These are phyloP conservation scores for Clarias pachynema DNA, from an alignment of 2,797 vertebrate species.

Conservation along the genomic window DNA sequence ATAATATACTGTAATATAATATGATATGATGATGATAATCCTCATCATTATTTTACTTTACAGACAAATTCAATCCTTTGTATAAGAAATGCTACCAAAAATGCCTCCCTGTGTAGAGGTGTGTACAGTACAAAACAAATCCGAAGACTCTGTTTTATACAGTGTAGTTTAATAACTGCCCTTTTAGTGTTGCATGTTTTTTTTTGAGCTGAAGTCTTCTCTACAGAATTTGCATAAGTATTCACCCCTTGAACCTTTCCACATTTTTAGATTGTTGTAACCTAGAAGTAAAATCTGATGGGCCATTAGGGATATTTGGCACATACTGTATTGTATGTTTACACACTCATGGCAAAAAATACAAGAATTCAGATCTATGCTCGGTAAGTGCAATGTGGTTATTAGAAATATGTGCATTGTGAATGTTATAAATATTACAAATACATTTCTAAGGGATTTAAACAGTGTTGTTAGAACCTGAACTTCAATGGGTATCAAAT, in stretches of 20 bases:
- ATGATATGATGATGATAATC: neutral
- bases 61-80: neutral
- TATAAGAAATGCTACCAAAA: neutral
- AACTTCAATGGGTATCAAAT: neutral
- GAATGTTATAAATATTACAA: neutral
- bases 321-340: neutral
- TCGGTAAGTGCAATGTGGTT: neutral
- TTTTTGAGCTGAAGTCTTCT: neutral
- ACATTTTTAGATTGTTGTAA: neutral
- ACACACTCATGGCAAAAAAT: neutral
- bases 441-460: neutral
- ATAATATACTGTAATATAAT: neutral
- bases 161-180: neutral
- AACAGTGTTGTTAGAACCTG: neutral
- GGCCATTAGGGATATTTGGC: neutral
- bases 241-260: neutral
- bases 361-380: neutral
- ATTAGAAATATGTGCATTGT: neutral
- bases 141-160: neutral
- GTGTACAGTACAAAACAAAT: neutral
- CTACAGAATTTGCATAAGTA: neutral
- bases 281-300: neutral
- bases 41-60: neutral
- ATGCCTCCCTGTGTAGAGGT: neutral
- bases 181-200: neutral